phyloP scores from a whole-genome alignment of 2,113 vertebrate genomes.

The Tamias sibiricus region DNA sequence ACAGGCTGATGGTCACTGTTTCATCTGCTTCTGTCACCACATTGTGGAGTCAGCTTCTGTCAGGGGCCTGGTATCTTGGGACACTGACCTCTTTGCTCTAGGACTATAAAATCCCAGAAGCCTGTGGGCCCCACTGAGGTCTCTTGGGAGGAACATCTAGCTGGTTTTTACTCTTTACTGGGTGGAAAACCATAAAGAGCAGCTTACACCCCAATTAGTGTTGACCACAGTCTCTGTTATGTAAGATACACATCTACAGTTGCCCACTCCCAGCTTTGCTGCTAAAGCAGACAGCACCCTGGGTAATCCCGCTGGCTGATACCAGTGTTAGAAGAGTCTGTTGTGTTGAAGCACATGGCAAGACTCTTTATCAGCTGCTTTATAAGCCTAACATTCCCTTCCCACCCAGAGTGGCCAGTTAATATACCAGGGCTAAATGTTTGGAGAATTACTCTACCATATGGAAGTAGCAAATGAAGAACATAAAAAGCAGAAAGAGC shows the following conservation, averaged over 20 bases:
- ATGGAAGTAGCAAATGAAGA: conserved; percentile 59
- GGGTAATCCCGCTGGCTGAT: background rate
- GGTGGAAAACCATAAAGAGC: background rate
- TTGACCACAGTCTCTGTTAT: background rate
- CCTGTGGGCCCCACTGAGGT: background rate
- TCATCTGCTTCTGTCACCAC: background rate
- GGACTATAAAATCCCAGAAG: background rate
- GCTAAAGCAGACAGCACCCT: background rate
- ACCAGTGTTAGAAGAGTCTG: background rate
- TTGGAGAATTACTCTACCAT: conserved; percentile 56
- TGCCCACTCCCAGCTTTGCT: background rate
- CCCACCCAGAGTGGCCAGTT: conserved; percentile 45
- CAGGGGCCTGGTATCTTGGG: background rate
- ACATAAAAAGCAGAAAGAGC: background rate
- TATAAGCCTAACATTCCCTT: conserved; percentile 44
- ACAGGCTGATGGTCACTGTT: background rate
- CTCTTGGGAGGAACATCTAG: background rate
- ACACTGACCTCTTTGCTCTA: background rate
- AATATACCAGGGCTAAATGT: background rate
- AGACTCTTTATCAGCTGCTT: conserved; percentile 4
- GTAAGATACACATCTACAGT: background rate
- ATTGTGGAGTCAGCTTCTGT: background rate
- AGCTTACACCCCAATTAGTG: background rate
- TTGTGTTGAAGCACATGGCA: background rate
- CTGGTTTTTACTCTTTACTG: background rate